Evolutionary conservation across 2,113 vertebrate species (phyloP).

Genomic region (Paedocypris sp.): DNA sequence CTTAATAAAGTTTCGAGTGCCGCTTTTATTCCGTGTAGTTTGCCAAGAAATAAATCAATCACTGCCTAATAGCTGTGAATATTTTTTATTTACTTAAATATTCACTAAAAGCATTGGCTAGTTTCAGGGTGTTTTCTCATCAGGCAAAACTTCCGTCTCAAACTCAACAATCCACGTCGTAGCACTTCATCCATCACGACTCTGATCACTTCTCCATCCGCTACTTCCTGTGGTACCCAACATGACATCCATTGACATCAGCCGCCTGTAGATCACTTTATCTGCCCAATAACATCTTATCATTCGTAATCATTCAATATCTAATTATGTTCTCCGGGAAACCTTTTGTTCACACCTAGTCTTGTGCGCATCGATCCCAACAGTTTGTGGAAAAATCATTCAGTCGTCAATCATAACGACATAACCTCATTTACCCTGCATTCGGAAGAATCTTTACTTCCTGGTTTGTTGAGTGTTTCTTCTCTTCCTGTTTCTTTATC

Average conservation of each 20-base stretch:
- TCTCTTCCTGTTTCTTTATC: conserved; percentile 31
- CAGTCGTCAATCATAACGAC: conserved; percentile 2
- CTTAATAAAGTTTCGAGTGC: too few species aligned
- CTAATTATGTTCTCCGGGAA: conserved; percentile 2
- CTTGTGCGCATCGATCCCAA: conserved; percentile 4
- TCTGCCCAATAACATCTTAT: conserved; percentile 1
- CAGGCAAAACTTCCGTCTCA: not conserved
- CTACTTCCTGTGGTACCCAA: not conserved
- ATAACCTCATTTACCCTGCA: not conserved
- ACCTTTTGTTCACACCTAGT: conserved; percentile 4
- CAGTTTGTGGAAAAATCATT: not conserved
- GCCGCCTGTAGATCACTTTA: not conserved
- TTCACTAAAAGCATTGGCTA: too few species aligned
- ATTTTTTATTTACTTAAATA: too few species aligned
- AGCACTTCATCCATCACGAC: not conserved
- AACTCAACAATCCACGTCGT: not conserved
- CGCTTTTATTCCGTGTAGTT: too few species aligned
- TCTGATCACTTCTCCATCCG: not conserved
- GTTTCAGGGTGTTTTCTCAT: not conserved
- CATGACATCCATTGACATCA: conserved; percentile 6
- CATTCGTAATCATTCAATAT: conserved; percentile 2
- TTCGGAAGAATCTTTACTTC: not conserved
- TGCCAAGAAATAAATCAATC: too few species aligned
- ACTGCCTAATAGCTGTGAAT: too few species aligned
- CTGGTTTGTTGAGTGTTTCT: not conserved